Evolutionary conservation across 2,888 invertebrate species (phyloP).

Genomic region (Drosophila testacea): DNA sequence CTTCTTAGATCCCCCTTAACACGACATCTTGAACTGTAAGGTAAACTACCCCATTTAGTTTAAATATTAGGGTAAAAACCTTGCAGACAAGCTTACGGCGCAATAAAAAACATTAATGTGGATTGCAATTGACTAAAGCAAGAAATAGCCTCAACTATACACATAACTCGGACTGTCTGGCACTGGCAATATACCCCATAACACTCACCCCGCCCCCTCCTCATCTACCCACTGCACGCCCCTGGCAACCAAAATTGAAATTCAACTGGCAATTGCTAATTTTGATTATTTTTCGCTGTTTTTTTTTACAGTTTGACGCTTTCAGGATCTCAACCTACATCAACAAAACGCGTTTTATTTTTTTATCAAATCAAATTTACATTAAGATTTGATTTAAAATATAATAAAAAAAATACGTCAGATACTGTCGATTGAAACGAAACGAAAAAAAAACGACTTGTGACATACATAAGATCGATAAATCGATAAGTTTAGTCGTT

Average conservation of each 20-base stretch:
- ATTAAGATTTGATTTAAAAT: constrained; percentile 29
- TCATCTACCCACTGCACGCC: not conserved
- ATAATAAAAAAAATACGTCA: constrained; percentile 2
- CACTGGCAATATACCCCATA: constrained; percentile 9
- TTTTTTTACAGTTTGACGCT: constrained; percentile 34
- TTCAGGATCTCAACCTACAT: constrained; percentile 62
- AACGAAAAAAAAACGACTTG: constrained; percentile 2
- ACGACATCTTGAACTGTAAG: not conserved
- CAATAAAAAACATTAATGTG: constrained; percentile 42
- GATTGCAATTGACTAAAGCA: constrained; percentile 49
- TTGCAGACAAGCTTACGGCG: constrained; percentile 51
- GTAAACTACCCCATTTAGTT: not conserved
- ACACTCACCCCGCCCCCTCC: not conserved
- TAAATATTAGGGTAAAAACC: constrained; percentile 40
- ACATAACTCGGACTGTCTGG: constrained; percentile 50
- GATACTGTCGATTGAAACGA: not conserved
- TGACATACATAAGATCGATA: constrained; percentile 21
- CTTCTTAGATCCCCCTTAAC: not conserved
- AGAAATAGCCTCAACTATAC: constrained; percentile 40
- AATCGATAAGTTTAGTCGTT: constrained; percentile 4
- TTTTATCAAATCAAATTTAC: constrained; percentile 33
- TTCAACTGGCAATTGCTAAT: constrained; percentile 40
- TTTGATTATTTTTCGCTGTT: constrained; percentile 12
- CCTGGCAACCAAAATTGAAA: constrained; percentile 39
- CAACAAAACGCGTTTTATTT: constrained; percentile 37